Evolutionary conservation across 1,140 invertebrate genomes (phyloP).

Genomic region (Drosophila arawakana): DNA sequence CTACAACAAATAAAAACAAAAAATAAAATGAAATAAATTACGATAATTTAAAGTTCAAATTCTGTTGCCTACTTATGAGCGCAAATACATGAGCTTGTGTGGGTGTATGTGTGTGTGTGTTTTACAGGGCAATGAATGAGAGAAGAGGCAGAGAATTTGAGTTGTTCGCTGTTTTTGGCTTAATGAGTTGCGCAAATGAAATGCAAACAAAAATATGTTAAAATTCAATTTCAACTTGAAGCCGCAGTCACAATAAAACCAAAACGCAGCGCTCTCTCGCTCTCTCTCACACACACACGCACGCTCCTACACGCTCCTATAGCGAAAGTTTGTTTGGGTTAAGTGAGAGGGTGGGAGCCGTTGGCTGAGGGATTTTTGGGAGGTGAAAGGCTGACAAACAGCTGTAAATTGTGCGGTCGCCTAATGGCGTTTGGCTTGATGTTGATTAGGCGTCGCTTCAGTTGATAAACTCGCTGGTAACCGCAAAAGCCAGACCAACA

Average conservation of each 20-base stretch:
- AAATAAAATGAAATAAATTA: neutral
- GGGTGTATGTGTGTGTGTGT: constrained; percentile 4
- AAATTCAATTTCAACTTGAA: constrained; percentile 67
- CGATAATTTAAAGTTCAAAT: neutral
- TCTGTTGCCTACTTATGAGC: neutral
- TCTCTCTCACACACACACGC: constrained; percentile 4
- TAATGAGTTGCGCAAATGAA: constrained; percentile 68
- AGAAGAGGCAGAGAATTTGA: constrained; percentile 26
- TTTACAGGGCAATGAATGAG: constrained; percentile 4
- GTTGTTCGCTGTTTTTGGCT: constrained; percentile 41
- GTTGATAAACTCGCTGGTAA: constrained; percentile 71
- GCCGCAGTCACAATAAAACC: constrained; percentile 46
- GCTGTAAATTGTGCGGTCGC: constrained; percentile 77
- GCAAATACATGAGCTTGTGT: neutral
- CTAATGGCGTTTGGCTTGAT: constrained; percentile 69
- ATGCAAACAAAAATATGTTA: constrained; percentile 64
- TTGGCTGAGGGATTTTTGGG: neutral
- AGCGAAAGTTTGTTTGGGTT: constrained; percentile 32
- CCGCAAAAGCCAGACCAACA: constrained; percentile 24
- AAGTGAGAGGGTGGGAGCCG: constrained; percentile 3
- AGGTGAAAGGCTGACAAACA: constrained; percentile 43
- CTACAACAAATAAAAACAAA: too few relatives aligned
- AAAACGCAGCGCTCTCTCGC: constrained; percentile 30
- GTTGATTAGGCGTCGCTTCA: constrained; percentile 80
- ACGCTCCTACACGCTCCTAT: neutral